Percentiles rank a stretch among this genome's conserved stretches.
These are phyloP conservation scores for Hormaphis cornu DNA, from an alignment of 1,140 invertebrate genomes.

Conservation along the genomic window DNA sequence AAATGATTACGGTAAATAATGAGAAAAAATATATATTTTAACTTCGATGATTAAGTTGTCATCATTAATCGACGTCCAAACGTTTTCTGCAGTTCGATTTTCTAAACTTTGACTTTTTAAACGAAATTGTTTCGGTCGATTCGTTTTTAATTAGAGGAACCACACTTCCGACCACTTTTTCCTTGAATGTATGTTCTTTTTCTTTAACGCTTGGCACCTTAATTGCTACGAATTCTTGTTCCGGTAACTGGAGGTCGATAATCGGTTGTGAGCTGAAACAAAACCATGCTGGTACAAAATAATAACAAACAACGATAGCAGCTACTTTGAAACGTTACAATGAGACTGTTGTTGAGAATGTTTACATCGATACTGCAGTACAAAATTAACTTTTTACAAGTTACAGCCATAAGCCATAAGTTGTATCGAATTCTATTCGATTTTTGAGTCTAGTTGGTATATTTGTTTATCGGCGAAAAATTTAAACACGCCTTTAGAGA, in stretches of 20 bases:
- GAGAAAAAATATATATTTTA: neutral
- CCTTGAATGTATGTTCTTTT: slow-evolving; percentile 50
- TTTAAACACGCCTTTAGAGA: too few relatives aligned
- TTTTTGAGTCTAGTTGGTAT: too few relatives aligned
- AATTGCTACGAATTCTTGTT: slow-evolving; percentile 41
- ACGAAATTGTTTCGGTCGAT: slow-evolving; percentile 42
- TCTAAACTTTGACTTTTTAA: slow-evolving; percentile 56
- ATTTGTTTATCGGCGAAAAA: too few relatives aligned
- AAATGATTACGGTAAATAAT: too few relatives aligned
- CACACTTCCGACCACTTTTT: slow-evolving; percentile 48
- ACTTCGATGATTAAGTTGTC: neutral
- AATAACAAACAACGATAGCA: too few relatives aligned
- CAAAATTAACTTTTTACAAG: too few relatives aligned
- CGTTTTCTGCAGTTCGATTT: slow-evolving; percentile 50
- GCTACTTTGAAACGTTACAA: too few relatives aligned
- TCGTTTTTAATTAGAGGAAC: slow-evolving; percentile 36
- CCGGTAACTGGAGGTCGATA: slow-evolving; percentile 50
- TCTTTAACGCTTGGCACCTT: slow-evolving; percentile 40
- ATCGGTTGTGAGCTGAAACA: slow-evolving; percentile 9
- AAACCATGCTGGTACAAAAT: slow-evolving; percentile 34
- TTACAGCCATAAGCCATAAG: too few relatives aligned
- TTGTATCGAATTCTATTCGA: too few relatives aligned
- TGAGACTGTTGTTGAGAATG: too few relatives aligned
- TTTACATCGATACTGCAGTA: too few relatives aligned
- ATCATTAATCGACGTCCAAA: slow-evolving; percentile 48